Conservation (phyloP, 2,888 invertebrate genomes). For the Drosophila helvetica region DNA sequence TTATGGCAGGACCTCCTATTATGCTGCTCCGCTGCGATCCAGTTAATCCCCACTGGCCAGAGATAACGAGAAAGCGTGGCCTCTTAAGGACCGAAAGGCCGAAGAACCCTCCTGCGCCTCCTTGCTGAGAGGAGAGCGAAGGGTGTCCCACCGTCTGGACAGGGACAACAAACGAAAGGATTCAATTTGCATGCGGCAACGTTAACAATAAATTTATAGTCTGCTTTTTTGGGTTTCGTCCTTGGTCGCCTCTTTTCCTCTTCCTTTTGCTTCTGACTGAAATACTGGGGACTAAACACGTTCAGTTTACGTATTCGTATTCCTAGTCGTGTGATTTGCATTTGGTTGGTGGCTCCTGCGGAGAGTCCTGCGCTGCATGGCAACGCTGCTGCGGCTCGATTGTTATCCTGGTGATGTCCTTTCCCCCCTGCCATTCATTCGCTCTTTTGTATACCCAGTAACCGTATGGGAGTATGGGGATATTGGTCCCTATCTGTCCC, state of each 20-base stretch:
- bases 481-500: background rate
- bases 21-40: background rate
- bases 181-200: constrained; percentile 64
- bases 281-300: constrained; percentile 54
- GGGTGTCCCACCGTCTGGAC: constrained; percentile 20
- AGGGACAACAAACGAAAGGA: constrained; percentile 47
- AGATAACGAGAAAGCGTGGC: constrained; percentile 39
- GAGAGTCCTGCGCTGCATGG: constrained; percentile 25
- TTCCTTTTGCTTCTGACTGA: background rate
- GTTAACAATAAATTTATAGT: constrained; percentile 62
- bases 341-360: constrained; percentile 38
- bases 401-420: constrained; percentile 50
- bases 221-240: constrained; percentile 29
- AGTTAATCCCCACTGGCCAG: constrained; percentile 35
- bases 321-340: constrained; percentile 55
- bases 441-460: background rate
- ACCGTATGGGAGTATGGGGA: background rate
- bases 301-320: constrained; percentile 43
- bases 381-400: constrained; percentile 45
- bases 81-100: constrained; percentile 24
- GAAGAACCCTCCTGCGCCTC: constrained; percentile 2
- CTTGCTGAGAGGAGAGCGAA: background rate
- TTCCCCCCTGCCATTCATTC: background rate
- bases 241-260: constrained; percentile 9
- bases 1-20: constrained; percentile 9